Evolutionary conservation across 2,113 vertebrate genomes (phyloP), one percentile per base, ranked within the genome.

Genomic region (Xyrauchen texanus): DNA sequence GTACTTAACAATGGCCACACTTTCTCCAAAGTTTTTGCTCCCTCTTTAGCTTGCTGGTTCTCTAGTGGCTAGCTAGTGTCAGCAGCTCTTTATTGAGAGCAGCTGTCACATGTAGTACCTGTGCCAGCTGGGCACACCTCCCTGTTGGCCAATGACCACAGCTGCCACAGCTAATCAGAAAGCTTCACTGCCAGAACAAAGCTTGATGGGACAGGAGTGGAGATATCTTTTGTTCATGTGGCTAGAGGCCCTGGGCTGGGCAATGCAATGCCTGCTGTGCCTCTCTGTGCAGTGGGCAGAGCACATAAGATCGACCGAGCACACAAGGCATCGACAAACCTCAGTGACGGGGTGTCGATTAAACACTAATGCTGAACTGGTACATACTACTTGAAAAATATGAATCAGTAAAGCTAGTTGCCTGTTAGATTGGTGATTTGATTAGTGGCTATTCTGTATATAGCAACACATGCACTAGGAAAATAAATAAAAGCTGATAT

Each of bases 91-190:
- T 75, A 74, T 72, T 81, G 34, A 73, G 45, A 78, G 66, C 71
- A 80, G 78, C 66, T 71, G 72, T 44, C 65, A 57, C 64, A 42
- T 76, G 34, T 42, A 8, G 42, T 52, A 53, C 51, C 81, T 57
- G 55, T 69, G 78, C 80, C 68, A 82, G 71, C 15, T 42, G 67
- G 83, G 77, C 69, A 70, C 16, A 55, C 21, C 2, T 49, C 78
- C 70, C 77, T 55, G 68, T 42, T 83, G 72, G 62, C 21, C 21
- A 34, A 34, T 34, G 21, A 3, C 68, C 58, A 77, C 80, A 83
- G 79, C 84, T 81, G 82, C 68, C 77, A 75, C 44, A 47, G 61
- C 45, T 49, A 71, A 77, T 69, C 60, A 82, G 77, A 51, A 72
- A 60, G 57, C 6, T 42, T n/a, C 15, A 15, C 45, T 47, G 65